Evolutionary conservation across 2,888 invertebrate species (phyloP), one percentile per base, ranked within the genome.

Genomic region (Tupiocoris notatus): DNA sequence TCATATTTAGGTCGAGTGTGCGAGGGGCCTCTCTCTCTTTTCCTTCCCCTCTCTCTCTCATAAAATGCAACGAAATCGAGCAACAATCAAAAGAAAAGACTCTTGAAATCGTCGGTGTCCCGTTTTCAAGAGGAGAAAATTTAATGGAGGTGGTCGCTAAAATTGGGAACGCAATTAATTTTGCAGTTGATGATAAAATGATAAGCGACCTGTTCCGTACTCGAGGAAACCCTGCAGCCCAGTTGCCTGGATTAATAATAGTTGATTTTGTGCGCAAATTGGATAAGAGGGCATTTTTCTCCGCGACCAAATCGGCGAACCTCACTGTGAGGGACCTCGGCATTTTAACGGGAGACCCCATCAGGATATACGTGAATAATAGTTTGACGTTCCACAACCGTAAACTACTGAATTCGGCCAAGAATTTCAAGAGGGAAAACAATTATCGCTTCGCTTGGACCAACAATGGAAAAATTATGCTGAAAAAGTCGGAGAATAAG

Each of bases 191-290:
- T n/a, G 63, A n/a, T 1, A 63, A 63, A 0, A 2, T 63, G 22
- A 63, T 63, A 2, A 63, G 63, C 22, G 63, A 63, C 7, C 23
- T 21, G 6, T 63, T 22, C 23, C 63, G 63, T 9, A 22, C 23
- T 16, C 63, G 63, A 2, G 22, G 22, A 2, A n/a, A 6, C 21
- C 22, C 20, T 1, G 21, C 23, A 2, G 63, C 22, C 6, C 1
- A 63, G 1, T 22, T 22, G 23, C 63, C 63, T 1, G 63, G 63
- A 9, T 21, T 63, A 2, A 63, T 63, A n/a, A 22, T 63, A 1
- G 63, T 63, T 1, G 63, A 63, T 21, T 63, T 63, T 21, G 63
- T 63, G 23, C 21, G 63, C 6, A 63, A 63, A 7, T 22, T 63
- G 3, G 63, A 63, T 21, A 63, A 63, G 22, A 63, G 22, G n/a